Base-by-base conservation (phyloP, 1,140 invertebrate species). In the Drosophila tani region DNA sequence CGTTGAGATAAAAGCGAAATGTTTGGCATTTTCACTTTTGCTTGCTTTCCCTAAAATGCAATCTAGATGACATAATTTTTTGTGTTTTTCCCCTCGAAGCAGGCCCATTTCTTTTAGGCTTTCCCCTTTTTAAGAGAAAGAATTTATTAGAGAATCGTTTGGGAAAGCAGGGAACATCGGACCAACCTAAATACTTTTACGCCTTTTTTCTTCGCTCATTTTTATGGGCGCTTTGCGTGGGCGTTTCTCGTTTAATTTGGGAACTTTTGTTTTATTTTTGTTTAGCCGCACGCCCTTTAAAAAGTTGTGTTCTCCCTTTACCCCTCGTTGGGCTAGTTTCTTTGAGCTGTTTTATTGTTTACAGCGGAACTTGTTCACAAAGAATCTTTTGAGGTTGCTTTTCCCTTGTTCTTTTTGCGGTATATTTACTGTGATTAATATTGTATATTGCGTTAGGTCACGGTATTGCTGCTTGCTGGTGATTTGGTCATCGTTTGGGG, bases 401-500 rank as follows among this genome's bases (percentile, higher is more conserved):
- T 75, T 49, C 21, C 19, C n/a, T 21, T 35, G 2, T 50, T 56
- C 40, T 74, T 65, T 68, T 65, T 68, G 50, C 14, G n/a, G 55
- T 53, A 53, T 21, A 19, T 71, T 46, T 35, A 59, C 45, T 19
- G 24, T 50, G 27, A 58, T 71, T 40, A 49, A 41, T 73, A 32
- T 27, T 77, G n/a, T 55, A 45, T 74, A 74, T 84, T 84, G 75
- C 50, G 78, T 63, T 79, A 86, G 82, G 82, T 85, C 78, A 82
- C 76, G 82, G 65, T 43, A 66, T 66, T 58, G 9, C 8, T 29
- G 29, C 57, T 66, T 58, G 9, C 12, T 29, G 29, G 65, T 11
- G 19, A 40, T 51, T 62, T 62, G 59, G 29, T 58, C 56, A 58
- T 58, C 21, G 38, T 24, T 17, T n/a, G 17, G 7, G 12, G 11